A percentile compares a stretch with the other conserved stretches of the same genome.
These are phyloP conservation scores for Pagetopsis macropterus DNA, from an alignment of 2,797 vertebrate species.

Conservation along the genomic window DNA sequence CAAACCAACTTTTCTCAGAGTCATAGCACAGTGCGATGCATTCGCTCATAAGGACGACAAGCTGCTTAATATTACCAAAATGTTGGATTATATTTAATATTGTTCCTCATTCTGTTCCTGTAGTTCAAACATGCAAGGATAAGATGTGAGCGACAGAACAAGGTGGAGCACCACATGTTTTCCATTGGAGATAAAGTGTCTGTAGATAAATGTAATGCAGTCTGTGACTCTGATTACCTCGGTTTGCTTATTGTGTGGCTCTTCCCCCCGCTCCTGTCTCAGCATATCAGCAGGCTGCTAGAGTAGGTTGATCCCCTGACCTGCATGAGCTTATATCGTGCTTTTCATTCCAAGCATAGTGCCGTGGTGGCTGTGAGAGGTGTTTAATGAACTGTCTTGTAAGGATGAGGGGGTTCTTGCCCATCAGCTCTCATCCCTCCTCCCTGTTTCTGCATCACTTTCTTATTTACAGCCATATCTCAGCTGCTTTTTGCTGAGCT, in stretches of 20 bases:
- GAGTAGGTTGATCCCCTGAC: slow-evolving; percentile 65
- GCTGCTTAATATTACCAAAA: slow-evolving; percentile 5
- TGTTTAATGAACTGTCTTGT: slow-evolving; percentile 79
- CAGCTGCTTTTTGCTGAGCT: slow-evolving; percentile 76
- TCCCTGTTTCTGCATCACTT: slow-evolving; percentile 69
- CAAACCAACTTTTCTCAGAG: slow-evolving; percentile 22
- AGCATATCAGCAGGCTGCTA: slow-evolving; percentile 64
- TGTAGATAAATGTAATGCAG: slow-evolving; percentile 54
- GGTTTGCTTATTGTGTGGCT: slow-evolving; percentile 29
- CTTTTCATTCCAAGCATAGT: slow-evolving; percentile 61
- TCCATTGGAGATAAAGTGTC: slow-evolving; percentile 50
- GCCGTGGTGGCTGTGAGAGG: slow-evolving; percentile 57
- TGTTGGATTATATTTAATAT: slow-evolving; percentile 13
- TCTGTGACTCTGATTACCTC: slow-evolving; percentile 55
- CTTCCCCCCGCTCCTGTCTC: slow-evolving; percentile 51
- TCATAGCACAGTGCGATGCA: background rate
- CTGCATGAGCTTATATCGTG: slow-evolving; percentile 52
- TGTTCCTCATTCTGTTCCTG: slow-evolving; percentile 23
- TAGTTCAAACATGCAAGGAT: slow-evolving; percentile 15
- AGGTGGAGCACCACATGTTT: slow-evolving; percentile 47
- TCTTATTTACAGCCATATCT: slow-evolving; percentile 76
- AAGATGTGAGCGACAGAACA: slow-evolving; percentile 15
- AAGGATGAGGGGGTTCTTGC: slow-evolving; percentile 54
- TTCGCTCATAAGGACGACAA: slow-evolving; percentile 13
- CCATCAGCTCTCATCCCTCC: slow-evolving; percentile 62